Evolutionary conservation across 2,888 invertebrate species (phyloP).

Genomic region (Polydrusus cervinus): DNA sequence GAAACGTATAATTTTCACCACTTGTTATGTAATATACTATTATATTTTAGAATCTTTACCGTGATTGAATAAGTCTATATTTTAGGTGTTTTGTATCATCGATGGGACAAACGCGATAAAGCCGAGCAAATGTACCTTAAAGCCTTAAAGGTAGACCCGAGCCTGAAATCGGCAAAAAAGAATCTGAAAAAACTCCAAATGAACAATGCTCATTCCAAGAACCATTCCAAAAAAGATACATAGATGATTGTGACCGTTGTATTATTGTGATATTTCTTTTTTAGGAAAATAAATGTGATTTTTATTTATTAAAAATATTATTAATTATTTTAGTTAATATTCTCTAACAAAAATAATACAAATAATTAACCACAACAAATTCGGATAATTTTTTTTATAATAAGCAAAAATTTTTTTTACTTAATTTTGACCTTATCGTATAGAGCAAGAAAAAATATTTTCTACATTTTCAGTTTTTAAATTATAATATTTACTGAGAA

Average conservation of each 20-base stretch:
- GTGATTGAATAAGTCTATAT: neutral
- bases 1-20: no score
- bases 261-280: conserved; percentile 19
- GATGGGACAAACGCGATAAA: conserved; percentile 85
- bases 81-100: conserved; percentile 92
- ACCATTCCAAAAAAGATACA: conserved; percentile 30
- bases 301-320: conserved; percentile 13
- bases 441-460: no score
- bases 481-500: no score
- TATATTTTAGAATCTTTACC: no score
- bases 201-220: conserved; percentile 39
- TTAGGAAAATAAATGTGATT: conserved; percentile 13
- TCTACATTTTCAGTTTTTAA: no score
- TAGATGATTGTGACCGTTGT: neutral
- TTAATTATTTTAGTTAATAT: no score
- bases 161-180: conserved; percentile 79
- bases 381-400: no score
- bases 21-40: no score
- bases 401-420: no score
- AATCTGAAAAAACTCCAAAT: conserved; percentile 76
- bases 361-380: no score
- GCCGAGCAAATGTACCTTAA: conserved; percentile 85
- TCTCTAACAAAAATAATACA: no score
- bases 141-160: conserved; percentile 83
- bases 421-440: no score